Base-by-base conservation (phyloP, 1,140 invertebrate species). In the Drosophila dunni region DNA sequence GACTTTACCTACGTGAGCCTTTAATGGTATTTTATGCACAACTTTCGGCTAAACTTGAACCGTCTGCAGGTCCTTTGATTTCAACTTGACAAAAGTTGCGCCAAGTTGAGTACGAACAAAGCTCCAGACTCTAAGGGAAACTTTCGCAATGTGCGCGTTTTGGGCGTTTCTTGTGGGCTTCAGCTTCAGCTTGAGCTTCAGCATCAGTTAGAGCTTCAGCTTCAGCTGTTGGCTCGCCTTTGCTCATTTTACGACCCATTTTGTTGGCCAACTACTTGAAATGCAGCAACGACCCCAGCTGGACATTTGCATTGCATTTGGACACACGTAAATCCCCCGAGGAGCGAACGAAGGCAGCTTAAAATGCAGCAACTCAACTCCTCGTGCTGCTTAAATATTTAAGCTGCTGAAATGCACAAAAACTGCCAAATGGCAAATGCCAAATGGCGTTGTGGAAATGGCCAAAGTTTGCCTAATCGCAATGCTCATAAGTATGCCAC, bases 251-350 rank as follows among this genome's bases (percentile, higher is more conserved):
- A 54, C 40, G 53, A 68, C 46, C 63, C 54, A 60, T 48, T 67
- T 69, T 54, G 51, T 54, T 54, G 50, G 56, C 46, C 54, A 75
- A 78, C 78, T 79, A 82, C 82, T 85, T 88, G 82, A 86, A 81
- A 86, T 86, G 83, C 82, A 86, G 82, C 78, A 70, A 64, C 11
- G 61, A 66, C 69, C 72, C 46, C 54, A 24, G 42, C 67, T 61
- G 76, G 79, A 76, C 82, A 82, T 86, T 86, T 86, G 73, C 83
- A 88, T 86, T 88, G 79, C 83, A 74, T 82, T 86, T 82, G 83
- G 79, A 79, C 76, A 79, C 72, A 82, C 76, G 79, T 86, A 79
- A 73, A 60, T 79, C 79, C 83, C 57, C 36, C 54, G 64, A 75
- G 62, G 24, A 8, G 42, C 11, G 10, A 20, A 8, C 6, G 38